Percentiles rank a stretch among this genome's conserved stretches.
phyloP scores from a whole-genome alignment of 2,113 vertebrate species.

The Catharus fuscescens region DNA sequence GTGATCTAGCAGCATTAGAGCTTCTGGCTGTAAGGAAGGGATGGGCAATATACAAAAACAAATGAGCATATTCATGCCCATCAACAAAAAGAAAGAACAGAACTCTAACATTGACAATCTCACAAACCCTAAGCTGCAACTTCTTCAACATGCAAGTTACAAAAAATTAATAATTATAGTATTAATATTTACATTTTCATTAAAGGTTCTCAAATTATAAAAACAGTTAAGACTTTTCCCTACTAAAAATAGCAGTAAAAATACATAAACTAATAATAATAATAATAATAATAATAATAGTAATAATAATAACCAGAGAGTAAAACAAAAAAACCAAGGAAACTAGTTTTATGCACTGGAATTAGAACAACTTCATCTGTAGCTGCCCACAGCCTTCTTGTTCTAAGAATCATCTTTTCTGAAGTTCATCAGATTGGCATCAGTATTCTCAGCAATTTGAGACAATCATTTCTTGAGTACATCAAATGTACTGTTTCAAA shows the following conservation, averaged over 20 bases:
- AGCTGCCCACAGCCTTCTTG: constrained; percentile 65
- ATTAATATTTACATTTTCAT: constrained; percentile 74
- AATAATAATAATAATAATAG: constrained; percentile 63
- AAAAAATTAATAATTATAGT: constrained; percentile 67
- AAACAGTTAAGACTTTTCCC: constrained; percentile 74
- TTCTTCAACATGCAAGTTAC: constrained; percentile 98
- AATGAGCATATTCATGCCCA: constrained; percentile 99
- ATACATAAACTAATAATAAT: constrained; percentile 76
- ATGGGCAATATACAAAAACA: constrained; percentile 99
- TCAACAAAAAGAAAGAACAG: constrained; percentile 96
- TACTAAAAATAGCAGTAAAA: constrained; percentile 77
- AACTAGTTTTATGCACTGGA: constrained; percentile 80
- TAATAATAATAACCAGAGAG: constrained; percentile 48
- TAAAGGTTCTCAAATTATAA: constrained; percentile 71
- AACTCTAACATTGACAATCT: constrained; percentile 99
- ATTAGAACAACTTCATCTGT: constrained; percentile 86
- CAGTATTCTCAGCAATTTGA: background rate
- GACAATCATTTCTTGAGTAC: background rate
- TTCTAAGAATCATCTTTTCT: constrained; percentile 8
- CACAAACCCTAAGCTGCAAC: constrained; percentile 99
- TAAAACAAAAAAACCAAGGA: constrained; percentile 76
- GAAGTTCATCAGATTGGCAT: background rate
- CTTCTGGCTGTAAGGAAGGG: constrained; percentile 99
- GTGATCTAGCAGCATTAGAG: constrained; percentile 99
- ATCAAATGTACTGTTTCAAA: background rate